Conservation (phyloP, 2,113 vertebrate species). For the Rhea americana region DNA sequence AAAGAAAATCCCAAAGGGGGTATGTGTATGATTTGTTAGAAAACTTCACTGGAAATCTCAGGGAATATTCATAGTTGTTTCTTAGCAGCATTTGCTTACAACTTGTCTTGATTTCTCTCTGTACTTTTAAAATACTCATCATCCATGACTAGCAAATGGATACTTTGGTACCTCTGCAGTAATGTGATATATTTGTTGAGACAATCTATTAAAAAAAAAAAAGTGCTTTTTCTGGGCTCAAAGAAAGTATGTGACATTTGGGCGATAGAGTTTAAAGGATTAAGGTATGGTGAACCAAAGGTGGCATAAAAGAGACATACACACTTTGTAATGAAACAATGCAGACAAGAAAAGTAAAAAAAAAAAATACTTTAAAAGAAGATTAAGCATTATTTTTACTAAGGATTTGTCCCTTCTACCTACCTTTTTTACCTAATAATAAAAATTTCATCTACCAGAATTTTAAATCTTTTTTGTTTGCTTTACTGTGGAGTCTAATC, state of each 20-base stretch:
- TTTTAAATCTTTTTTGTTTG: constrained; percentile 25
- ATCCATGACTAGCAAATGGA: not conserved
- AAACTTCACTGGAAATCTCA: not conserved
- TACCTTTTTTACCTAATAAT: not conserved
- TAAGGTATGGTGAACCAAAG: not conserved
- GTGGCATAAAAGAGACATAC: not conserved
- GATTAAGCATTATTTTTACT: not conserved
- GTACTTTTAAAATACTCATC: not conserved
- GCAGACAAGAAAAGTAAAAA: not conserved
- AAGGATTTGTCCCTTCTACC: not conserved
- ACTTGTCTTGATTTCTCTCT: not conserved
- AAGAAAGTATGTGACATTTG: not conserved
- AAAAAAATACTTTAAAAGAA: not conserved
- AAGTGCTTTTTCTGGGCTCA: not conserved
- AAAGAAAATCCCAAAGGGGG: not conserved
- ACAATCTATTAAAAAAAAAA: not conserved
- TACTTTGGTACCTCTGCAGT: not conserved
- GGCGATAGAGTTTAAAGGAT: not conserved
- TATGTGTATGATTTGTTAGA: not conserved
- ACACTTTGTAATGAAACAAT: not conserved
- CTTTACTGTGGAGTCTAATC: not conserved
- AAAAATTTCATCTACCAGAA: not conserved
- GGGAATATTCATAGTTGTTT: not conserved
- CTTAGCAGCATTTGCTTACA: not conserved
- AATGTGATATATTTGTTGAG: not conserved